phyloP scores from a whole-genome alignment of 2,113 vertebrate species.

The Muntiacus muntjak region DNA sequence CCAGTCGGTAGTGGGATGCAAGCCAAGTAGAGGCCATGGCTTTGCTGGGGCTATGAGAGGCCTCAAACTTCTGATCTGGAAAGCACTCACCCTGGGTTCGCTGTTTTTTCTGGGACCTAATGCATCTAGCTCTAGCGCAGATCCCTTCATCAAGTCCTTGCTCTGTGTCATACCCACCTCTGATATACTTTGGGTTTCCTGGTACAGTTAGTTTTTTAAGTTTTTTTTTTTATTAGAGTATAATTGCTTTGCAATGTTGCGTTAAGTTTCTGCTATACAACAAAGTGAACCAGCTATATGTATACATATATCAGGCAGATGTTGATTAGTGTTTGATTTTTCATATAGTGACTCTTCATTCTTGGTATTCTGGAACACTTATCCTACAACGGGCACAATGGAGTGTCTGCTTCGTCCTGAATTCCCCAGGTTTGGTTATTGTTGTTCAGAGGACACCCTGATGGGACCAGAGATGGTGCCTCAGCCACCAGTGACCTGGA shows the following conservation, averaged over 20 bases:
- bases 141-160: background rate
- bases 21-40: background rate
- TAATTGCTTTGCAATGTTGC: background rate
- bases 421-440: background rate
- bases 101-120: background rate
- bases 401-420: background rate
- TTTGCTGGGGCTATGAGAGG: background rate
- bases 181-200: background rate
- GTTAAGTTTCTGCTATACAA: background rate
- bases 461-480: background rate
- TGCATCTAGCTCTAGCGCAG: background rate
- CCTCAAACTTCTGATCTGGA: background rate
- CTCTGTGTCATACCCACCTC: no score
- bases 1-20: background rate
- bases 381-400: background rate
- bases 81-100: fast-evolving
- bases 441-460: background rate
- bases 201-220: background rate
- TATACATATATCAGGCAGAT: background rate
- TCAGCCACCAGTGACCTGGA: background rate
- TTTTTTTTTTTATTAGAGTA: background rate
- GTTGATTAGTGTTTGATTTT: background rate
- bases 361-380: background rate
- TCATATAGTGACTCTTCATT: background rate
- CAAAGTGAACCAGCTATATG: background rate